Evolutionary conservation across 2,888 invertebrate genomes (phyloP).

Genomic region (Orthonychiurus folsomi): DNA sequence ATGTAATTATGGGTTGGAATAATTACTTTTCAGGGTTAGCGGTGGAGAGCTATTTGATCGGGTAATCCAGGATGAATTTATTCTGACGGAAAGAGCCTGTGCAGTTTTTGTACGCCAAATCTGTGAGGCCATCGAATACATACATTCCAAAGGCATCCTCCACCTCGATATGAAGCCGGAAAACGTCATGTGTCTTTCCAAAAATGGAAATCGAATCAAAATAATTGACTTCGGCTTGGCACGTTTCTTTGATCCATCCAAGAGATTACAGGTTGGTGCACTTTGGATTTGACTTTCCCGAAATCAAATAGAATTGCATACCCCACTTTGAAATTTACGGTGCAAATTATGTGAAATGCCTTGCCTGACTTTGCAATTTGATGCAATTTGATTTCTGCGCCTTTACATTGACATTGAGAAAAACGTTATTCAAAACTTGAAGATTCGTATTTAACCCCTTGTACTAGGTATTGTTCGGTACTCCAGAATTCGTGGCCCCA

Average conservation of each 20-base stretch:
- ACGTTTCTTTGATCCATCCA: conserved; percentile 78
- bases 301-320: no score
- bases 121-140: conserved; percentile 94
- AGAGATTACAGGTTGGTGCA: conserved; percentile 61
- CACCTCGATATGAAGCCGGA: conserved; percentile 99
- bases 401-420: no score
- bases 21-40: conserved; percentile 71
- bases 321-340: no score
- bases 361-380: no score
- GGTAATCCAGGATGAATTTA: conserved; percentile 96
- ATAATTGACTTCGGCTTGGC: conserved; percentile 98
- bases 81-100: conserved; percentile 91
- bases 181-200: conserved; percentile 92
- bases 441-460: no score
- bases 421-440: no score
- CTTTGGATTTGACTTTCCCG: background rate
- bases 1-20: no score
- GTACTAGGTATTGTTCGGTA: conserved; percentile 85
- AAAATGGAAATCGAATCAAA: conserved; percentile 94
- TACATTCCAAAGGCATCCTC: conserved; percentile 87
- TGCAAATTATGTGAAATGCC: no score
- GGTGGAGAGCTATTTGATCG: conserved; percentile 98
- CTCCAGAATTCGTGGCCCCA: conserved; percentile 97
- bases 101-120: conserved; percentile 96
- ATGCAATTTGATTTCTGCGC: no score